phyloP scores from a whole-genome alignment of 2,797 vertebrate species.

The Artibeus jamaicensis region DNA sequence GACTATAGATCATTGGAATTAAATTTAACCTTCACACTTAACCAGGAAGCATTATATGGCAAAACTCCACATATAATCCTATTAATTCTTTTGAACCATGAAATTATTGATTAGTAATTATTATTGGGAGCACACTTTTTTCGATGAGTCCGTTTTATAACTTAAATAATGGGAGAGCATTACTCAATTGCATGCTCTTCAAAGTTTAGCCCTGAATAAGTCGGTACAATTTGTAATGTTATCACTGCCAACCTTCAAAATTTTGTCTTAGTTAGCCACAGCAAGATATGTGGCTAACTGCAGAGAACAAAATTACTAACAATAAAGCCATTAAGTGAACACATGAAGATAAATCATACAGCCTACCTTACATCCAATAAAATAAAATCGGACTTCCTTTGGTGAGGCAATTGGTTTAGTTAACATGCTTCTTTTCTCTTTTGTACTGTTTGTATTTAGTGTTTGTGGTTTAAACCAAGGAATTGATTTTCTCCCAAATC shows the following conservation, averaged over 20 bases:
- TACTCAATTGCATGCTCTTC: neutral
- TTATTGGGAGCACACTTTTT: slow-evolving; percentile 29
- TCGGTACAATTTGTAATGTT: slow-evolving; percentile 53
- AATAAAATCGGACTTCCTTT: slow-evolving; percentile 72
- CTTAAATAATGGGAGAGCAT: neutral
- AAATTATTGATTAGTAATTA: slow-evolving; percentile 55
- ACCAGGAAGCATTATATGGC: neutral
- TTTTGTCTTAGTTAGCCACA: slow-evolving; percentile 56
- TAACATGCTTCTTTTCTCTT: slow-evolving; percentile 71
- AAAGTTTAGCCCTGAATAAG: slow-evolving; percentile 53
- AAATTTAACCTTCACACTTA: slow-evolving; percentile 35
- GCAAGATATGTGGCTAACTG: slow-evolving; percentile 66
- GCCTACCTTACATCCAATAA: slow-evolving; percentile 59
- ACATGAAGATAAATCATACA: slow-evolving; percentile 62
- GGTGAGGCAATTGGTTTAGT: slow-evolving; percentile 73
- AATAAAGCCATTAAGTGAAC: slow-evolving; percentile 49
- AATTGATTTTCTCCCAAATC: slow-evolving; percentile 80
- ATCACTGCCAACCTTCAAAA: slow-evolving; percentile 48
- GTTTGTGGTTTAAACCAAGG: slow-evolving; percentile 74
- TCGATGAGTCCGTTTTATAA: slow-evolving; percentile 45
- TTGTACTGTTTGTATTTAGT: slow-evolving; percentile 78
- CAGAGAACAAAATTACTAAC: slow-evolving; percentile 69
- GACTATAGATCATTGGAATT: neutral
- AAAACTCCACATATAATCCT: slow-evolving; percentile 8
- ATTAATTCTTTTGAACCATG: slow-evolving; percentile 12